phyloP scores from a whole-genome alignment of 2,888 invertebrate species.

The Parnassius smintheus region DNA sequence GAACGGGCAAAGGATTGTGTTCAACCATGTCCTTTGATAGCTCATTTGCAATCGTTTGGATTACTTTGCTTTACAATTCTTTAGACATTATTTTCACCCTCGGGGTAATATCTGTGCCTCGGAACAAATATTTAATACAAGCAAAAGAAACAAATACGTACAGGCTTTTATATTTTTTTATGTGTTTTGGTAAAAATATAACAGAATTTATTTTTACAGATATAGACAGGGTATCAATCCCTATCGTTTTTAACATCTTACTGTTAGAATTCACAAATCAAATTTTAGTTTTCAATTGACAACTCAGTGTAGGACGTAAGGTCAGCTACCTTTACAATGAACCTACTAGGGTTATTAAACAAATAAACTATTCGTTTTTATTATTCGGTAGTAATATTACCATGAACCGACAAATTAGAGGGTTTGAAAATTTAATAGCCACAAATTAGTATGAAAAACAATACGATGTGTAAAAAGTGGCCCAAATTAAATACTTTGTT shows the following conservation, averaged over 20 bases:
- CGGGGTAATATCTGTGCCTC: too few species aligned
- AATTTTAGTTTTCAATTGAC: too few species aligned
- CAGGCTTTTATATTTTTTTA: background rate
- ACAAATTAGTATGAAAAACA: conserved; percentile 20
- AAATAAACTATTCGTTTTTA: conserved; percentile 18
- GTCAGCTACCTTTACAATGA: background rate
- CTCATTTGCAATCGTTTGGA: conserved; percentile 15
- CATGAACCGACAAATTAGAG: conserved; percentile 9
- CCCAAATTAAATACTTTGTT: conserved; percentile 11
- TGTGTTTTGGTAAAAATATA: background rate
- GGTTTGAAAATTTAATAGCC: conserved; percentile 18
- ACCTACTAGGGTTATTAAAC: conserved; percentile 10
- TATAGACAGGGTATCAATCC: background rate
- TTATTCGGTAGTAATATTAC: conserved; percentile 16
- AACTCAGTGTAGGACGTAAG: too few species aligned
- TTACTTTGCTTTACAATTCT: conserved; percentile 12
- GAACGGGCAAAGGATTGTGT: conserved; percentile 13
- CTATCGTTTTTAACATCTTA: too few species aligned
- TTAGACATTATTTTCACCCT: conserved; percentile 1
- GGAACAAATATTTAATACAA: conserved; percentile 8
- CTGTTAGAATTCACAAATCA: too few species aligned
- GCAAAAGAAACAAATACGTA: background rate
- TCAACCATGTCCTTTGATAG: conserved; percentile 14
- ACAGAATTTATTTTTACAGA: background rate
- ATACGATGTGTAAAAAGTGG: conserved; percentile 14